phyloP scores from a whole-genome alignment of 2,888 invertebrate genomes.

The Myopa tessellatipennis region DNA sequence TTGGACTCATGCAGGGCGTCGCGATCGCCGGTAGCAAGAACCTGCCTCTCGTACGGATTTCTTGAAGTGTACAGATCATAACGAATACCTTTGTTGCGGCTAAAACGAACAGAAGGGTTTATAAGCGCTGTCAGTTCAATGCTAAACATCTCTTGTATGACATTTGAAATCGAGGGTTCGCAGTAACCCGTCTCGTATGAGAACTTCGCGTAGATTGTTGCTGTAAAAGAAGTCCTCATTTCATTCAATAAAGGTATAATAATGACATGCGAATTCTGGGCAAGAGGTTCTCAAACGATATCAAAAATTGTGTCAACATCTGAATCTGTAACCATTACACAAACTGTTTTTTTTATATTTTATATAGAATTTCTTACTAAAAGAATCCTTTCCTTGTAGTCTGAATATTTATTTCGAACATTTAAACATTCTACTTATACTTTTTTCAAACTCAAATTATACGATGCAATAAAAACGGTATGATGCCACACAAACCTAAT shows the following conservation, averaged over 20 bases:
- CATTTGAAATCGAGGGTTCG: constrained; percentile 54
- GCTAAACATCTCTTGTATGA: constrained; percentile 53
- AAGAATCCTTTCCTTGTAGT: too few species aligned
- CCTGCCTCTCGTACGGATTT: constrained; percentile 55
- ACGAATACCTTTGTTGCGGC: constrained; percentile 50
- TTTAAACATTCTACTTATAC: too few species aligned
- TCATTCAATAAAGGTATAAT: neutral
- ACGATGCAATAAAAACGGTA: too few species aligned
- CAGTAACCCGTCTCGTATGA: constrained; percentile 59
- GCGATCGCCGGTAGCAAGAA: constrained; percentile 53
- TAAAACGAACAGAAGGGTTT: constrained; percentile 43
- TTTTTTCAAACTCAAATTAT: too few species aligned
- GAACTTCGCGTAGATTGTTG: constrained; percentile 43
- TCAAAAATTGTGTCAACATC: neutral
- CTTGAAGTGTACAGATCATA: constrained; percentile 60
- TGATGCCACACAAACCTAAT: too few species aligned
- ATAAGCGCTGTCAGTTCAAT: constrained; percentile 51
- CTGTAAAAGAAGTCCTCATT: constrained; percentile 24
- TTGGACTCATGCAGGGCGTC: constrained; percentile 51
- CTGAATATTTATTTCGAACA: too few species aligned
- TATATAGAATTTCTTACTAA: too few species aligned
- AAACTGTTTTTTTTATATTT: too few species aligned
- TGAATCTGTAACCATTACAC: too few species aligned
- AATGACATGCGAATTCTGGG: neutral
- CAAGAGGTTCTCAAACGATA: neutral